Percentiles rank a stretch among this genome's conserved stretches.
Evolutionary conservation across 2,888 invertebrate genomes (phyloP).

Genomic region (Deroplatys truncata): DNA sequence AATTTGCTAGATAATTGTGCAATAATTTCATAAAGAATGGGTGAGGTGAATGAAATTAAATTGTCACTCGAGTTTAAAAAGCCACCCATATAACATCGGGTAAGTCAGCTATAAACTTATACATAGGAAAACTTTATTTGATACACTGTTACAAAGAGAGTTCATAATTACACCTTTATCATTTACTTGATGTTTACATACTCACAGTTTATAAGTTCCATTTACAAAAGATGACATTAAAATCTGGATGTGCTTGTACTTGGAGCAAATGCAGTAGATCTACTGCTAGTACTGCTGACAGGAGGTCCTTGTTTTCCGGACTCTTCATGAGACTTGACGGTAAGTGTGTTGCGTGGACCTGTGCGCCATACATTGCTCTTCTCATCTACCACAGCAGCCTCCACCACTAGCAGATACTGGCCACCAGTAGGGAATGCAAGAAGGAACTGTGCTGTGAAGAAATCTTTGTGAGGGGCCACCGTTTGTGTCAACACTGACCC

Average conservation of each 20-base stretch:
- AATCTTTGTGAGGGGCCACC: slow-evolving; percentile 87
- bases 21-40: too few relatives aligned
- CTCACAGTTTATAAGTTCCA: too few relatives aligned
- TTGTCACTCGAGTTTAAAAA: too few relatives aligned
- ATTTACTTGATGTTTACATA: too few relatives aligned
- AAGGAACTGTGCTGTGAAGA: slow-evolving; percentile 89
- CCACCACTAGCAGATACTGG: slow-evolving; percentile 72
- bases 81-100: too few relatives aligned
- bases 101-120: too few relatives aligned
- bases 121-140: too few relatives aligned
- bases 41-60: too few relatives aligned
- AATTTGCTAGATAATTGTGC: too few relatives aligned
- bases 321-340: slow-evolving; percentile 71
- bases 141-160: too few relatives aligned
- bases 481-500: slow-evolving; percentile 64
- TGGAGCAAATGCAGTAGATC: neutral
- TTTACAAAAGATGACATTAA: neutral
- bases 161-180: too few relatives aligned
- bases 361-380: slow-evolving; percentile 85
- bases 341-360: slow-evolving; percentile 73
- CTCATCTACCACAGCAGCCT: slow-evolving; percentile 82
- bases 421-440: slow-evolving; percentile 65
- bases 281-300: neutral
- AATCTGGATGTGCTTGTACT: neutral
- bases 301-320: neutral